Base-by-base conservation (phyloP, 1,140 invertebrate species). In the Heliconius melpomene region DNA sequence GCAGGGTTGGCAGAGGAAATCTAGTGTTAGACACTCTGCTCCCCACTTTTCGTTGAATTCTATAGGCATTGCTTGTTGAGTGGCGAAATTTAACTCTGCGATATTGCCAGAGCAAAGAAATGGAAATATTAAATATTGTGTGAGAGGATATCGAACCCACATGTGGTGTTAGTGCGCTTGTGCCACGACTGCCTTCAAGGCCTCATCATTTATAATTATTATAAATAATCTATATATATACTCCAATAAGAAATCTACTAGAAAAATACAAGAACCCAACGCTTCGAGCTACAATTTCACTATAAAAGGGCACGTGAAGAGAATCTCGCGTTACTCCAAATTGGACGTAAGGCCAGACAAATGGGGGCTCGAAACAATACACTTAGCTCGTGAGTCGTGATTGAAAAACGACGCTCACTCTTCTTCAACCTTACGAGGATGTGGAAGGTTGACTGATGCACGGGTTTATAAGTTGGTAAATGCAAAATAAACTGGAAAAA, bases 321-420 rank as follows among this genome's bases (percentile, higher is more conserved):
- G 77, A 81, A 81, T 81, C 76, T 81, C 80, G 29, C 52, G 79
- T 82, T 82, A 75, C 82, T 76, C 75, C 81, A 85, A 85, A 87
- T 85, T 84, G 83, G 80, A 84, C 76, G 80, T 78, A 82, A 84
- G 81, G 83, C 86, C 77, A 85, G 86, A 87, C 81, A 85, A 86
- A 87, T 85, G 85, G 79, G 26, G 18, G 70, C 76, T 75, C 60
- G 79, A 83, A 86, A 87, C 83, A 87, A 85, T 86, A 84, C 82
- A 82, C 83, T 83, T 86, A 86, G 75, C 74, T 75, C 40, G 77
- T 78, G 74, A 81, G 72, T 75, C 40, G 77, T 78, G 80, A 81
- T 81, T 81, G 80, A 81, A 81, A 81, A 81, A 81, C 80, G 80
- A 81, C 80, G 23, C 52, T 76, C 75, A 77, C 71, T 80, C 79